Conservation (phyloP, 1,140 invertebrate genomes). For the Tetragnatha versicolor region DNA sequence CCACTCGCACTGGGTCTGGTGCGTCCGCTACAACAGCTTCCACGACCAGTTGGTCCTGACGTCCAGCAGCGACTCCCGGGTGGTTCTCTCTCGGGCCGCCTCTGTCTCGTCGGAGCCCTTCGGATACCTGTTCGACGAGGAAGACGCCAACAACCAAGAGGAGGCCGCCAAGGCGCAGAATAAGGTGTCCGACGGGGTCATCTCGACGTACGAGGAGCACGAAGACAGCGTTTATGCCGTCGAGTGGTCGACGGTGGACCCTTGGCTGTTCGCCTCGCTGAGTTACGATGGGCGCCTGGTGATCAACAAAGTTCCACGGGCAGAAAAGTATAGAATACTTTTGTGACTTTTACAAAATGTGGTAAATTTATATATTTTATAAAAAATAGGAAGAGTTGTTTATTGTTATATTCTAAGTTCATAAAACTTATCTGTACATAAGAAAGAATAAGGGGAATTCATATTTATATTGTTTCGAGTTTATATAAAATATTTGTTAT, state of each 20-base stretch:
- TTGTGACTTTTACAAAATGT: too few relatives aligned
- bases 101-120: constrained; percentile 86
- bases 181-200: constrained; percentile 74
- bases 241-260: constrained; percentile 96
- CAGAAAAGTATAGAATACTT: constrained; percentile 81
- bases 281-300: constrained; percentile 95
- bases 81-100: constrained; percentile 83
- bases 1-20: constrained; percentile 98
- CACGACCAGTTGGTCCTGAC: constrained; percentile 96
- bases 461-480: too few relatives aligned
- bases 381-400: too few relatives aligned
- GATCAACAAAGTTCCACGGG: constrained; percentile 88
- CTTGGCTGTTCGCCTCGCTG: constrained; percentile 97
- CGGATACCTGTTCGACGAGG: constrained; percentile 69
- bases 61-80: constrained; percentile 91
- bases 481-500: too few relatives aligned
- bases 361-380: too few relatives aligned
- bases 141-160: constrained; percentile 60
- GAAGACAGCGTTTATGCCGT: constrained; percentile 97
- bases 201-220: constrained; percentile 92
- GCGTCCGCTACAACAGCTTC: constrained; percentile 91
- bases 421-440: too few relatives aligned
- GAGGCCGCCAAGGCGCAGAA: neutral
- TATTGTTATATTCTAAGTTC: too few relatives aligned
- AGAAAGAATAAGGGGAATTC: too few relatives aligned